These are phyloP conservation scores for Apolygus lucorum DNA, from an alignment of 1,140 invertebrate genomes.

Conservation along the genomic window DNA sequence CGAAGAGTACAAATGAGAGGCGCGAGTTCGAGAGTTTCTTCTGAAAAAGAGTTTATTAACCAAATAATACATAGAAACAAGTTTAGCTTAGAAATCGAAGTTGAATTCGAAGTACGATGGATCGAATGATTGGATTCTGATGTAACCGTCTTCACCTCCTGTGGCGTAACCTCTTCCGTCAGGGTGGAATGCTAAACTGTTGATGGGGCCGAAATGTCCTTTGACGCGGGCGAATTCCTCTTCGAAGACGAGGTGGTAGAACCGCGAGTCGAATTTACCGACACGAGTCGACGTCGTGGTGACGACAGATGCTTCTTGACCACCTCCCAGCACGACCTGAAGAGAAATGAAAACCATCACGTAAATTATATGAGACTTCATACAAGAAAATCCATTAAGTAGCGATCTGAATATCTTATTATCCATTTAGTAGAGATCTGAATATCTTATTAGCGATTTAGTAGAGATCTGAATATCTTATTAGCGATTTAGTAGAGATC, in stretches of 20 bases:
- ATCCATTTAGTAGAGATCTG: too few relatives aligned
- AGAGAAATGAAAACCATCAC: slow-evolving; percentile 26
- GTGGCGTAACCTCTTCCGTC: slow-evolving; percentile 94
- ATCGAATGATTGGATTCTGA: slow-evolving; percentile 93
- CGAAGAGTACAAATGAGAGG: too few relatives aligned
- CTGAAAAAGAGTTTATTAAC: too few relatives aligned
- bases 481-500: too few relatives aligned
- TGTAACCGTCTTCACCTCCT: slow-evolving; percentile 98
- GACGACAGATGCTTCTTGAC: slow-evolving; percentile 98
- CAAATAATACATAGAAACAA: too few relatives aligned
- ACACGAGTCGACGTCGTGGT: slow-evolving; percentile 91
- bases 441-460: too few relatives aligned
- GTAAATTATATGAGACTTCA: too few relatives aligned
- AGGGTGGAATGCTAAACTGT: slow-evolving; percentile 96
- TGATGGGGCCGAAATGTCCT: slow-evolving; percentile 99
- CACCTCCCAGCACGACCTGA: slow-evolving; percentile 84
- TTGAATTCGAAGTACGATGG: slow-evolving; percentile 93
- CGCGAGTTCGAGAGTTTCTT: too few relatives aligned
- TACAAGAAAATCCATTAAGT: too few relatives aligned
- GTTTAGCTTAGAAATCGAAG: slow-evolving; percentile 87
- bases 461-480: too few relatives aligned
- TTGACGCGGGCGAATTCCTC: slow-evolving; percentile 98
- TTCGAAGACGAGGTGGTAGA: slow-evolving; percentile 98
- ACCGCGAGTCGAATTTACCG: slow-evolving; percentile 96
- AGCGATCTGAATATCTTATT: too few relatives aligned